A percentile compares a stretch with the other conserved stretches of the same genome.
phyloP scores from a whole-genome alignment of 2,797 vertebrate species.

The Trachurus trachurus region DNA sequence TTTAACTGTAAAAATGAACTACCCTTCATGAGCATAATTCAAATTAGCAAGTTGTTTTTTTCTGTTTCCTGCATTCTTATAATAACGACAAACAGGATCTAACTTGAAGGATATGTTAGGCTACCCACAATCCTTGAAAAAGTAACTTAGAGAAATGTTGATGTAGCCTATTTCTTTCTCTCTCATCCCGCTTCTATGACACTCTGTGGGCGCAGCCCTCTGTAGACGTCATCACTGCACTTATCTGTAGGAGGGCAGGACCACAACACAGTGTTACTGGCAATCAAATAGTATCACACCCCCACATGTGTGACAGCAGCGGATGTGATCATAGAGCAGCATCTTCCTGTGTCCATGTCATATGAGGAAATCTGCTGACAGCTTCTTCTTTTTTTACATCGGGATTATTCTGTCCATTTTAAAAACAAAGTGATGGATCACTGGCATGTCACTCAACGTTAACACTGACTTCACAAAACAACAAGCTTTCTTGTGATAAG shows the following conservation, averaged over 20 bases:
- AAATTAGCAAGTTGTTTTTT: not conserved
- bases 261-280: conserved; percentile 59
- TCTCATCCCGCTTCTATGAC: conserved; percentile 5
- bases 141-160: conserved; percentile 11
- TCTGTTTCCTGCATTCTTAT: not conserved
- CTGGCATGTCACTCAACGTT: not conserved
- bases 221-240: conserved; percentile 14
- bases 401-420: conserved; percentile 9
- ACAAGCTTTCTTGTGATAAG: not conserved
- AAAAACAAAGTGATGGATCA: conserved; percentile 21
- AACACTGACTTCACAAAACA: conserved; percentile 1
- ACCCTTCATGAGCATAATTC: not conserved
- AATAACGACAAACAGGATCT: not conserved
- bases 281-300: conserved; percentile 74
- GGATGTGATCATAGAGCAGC: conserved; percentile 51
- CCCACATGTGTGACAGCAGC: conserved; percentile 47
- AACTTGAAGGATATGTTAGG: not conserved
- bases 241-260: conserved; percentile 69
- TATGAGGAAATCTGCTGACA: conserved; percentile 69
- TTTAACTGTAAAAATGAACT: not conserved
- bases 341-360: conserved; percentile 70
- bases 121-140: conserved; percentile 13
- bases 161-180: not conserved
- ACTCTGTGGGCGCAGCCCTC: conserved; percentile 24
- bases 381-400: conserved; percentile 27